Evolutionary conservation across 2,113 vertebrate genomes (phyloP).

Genomic region (Rhabdornis inornatus): DNA sequence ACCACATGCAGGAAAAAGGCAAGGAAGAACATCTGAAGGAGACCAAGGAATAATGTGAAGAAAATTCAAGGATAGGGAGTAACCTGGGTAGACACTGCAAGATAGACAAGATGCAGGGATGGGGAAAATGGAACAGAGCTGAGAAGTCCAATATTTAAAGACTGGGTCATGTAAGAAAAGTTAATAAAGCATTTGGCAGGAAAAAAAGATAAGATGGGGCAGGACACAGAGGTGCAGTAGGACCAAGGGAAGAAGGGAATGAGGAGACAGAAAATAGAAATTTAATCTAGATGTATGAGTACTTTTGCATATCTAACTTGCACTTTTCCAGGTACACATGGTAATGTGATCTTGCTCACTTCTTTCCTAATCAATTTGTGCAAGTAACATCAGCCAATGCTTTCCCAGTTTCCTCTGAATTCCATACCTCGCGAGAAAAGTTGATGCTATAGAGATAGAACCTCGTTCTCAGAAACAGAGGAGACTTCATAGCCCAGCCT

Average conservation of each 20-base stretch:
- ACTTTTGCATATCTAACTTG: not conserved
- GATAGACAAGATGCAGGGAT: not conserved
- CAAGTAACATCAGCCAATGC: not conserved
- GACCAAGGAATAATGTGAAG: not conserved
- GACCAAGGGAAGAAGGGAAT: not conserved
- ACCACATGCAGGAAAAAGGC: not conserved
- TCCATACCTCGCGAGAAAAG: not conserved
- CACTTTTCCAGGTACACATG: not conserved
- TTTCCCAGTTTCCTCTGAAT: not conserved
- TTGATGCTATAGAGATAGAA: not conserved
- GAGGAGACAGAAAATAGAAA: not conserved
- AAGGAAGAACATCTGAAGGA: not conserved
- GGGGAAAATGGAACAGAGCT: not conserved
- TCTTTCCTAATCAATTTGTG: not conserved
- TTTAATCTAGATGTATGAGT: rapidly evolving
- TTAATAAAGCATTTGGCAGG: not conserved
- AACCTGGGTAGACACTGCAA: not conserved
- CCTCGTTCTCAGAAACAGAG: rapidly evolving
- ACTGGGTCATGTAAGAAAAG: not conserved
- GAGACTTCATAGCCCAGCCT: not conserved
- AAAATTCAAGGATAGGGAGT: not conserved
- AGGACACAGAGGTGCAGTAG: not conserved
- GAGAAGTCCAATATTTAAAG: not conserved
- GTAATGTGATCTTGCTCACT: not conserved
- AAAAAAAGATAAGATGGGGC: not conserved